phyloP scores from a whole-genome alignment of 2,888 invertebrate species.

The Spodoptera littoralis region DNA sequence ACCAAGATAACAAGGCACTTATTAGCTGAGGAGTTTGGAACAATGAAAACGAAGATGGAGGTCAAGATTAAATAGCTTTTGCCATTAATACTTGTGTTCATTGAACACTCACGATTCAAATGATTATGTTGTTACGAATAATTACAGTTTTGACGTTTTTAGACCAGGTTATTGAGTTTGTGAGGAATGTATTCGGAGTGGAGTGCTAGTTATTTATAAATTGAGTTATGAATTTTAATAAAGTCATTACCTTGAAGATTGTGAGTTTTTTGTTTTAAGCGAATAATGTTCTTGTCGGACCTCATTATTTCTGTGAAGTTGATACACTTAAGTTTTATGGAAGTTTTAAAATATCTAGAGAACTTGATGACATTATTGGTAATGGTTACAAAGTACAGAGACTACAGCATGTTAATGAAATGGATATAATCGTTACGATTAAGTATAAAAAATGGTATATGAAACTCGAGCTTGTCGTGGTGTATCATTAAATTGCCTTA shows the following conservation, averaged over 20 bases:
- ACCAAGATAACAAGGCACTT: conserved; percentile 77
- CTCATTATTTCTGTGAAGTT: conserved; percentile 37
- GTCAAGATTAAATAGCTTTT: conserved; percentile 68
- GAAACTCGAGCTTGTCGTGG: conserved; percentile 25
- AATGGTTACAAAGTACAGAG: conserved; percentile 22
- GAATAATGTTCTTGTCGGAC: conserved; percentile 19
- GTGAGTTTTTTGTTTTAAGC: conserved; percentile 40
- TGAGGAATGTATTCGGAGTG: conserved; percentile 16
- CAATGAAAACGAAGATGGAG: conserved; percentile 46
- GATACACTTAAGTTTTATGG: conserved; percentile 48
- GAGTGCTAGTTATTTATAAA: conserved; percentile 31
- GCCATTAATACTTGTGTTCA: conserved; percentile 77
- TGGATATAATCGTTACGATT: conserved; percentile 24
- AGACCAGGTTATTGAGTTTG: conserved; percentile 69
- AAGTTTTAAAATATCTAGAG: conserved; percentile 41
- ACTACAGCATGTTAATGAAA: conserved; percentile 37
- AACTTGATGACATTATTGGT: conserved; percentile 31
- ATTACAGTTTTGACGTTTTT: conserved; percentile 85
- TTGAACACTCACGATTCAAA: conserved; percentile 83
- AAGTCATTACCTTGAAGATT: conserved; percentile 38
- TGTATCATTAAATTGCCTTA: conserved; percentile 39
- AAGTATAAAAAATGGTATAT: conserved; percentile 30
- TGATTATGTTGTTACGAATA: conserved; percentile 86
- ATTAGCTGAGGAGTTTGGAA: conserved; percentile 39
- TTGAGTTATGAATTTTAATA: conserved; percentile 49